Evolutionary conservation across 2,888 invertebrate genomes (phyloP), one percentile per base, ranked within the genome.

Genomic region (Elegia similella): DNA sequence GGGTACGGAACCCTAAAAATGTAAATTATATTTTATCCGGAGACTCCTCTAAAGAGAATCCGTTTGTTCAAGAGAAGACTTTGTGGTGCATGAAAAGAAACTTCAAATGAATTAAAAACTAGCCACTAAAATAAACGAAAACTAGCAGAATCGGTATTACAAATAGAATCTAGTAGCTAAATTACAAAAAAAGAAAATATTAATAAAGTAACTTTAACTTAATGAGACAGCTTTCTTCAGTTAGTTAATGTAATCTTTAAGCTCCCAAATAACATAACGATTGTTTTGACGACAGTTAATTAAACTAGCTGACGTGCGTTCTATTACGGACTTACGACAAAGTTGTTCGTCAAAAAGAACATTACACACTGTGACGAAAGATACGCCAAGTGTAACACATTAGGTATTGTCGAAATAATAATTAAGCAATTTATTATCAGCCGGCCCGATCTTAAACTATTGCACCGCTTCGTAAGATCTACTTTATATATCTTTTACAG

Each of bases 381-480:
- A 56, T 57, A 63, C 60, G 23, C 5, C 57, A 12, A 67, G 55
- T 63, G 67, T 69, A 75, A 70, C 71, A 75, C 76, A 77, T 76
- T 74, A 81, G 66, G 69, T 66, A 80, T 83, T 84, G 82, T 82
- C 75, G 80, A 80, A 82, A 82, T 83, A 77, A 75, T 76, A 86
- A 84, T 86, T 87, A 85, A 78, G 80, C 72, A 84, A 84, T 78
- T 75, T 74, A 62, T 78, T 86, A 87, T 86, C 87, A 67, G 55
- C 54, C 72, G 80, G 65, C 76, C 80, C 64, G 80, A 87, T 86
- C 86, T 85, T 42, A 42, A 59, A 47, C 52, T 59, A 61, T 64
- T 65, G 55, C 59, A 67, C 78, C 73, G 73, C 32, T 62, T 62
- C 54, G 58, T 50, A 60, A 70, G 76, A 75, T 62, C 75, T 64